Conservation (phyloP, 1,140 invertebrate genomes). For the Acromyrmex echinatior region DNA sequence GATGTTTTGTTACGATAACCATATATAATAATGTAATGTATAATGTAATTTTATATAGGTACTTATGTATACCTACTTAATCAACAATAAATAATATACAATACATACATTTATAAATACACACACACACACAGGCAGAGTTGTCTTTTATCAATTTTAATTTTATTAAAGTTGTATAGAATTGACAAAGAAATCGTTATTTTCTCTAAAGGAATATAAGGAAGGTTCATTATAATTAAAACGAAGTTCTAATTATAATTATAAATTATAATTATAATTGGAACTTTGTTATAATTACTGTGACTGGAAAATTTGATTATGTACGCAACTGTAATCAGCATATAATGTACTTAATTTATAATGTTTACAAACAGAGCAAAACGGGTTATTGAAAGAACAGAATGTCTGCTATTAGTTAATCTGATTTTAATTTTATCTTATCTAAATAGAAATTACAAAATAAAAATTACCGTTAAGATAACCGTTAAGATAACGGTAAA, state of each 20-base stretch:
- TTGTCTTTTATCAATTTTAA: background rate
- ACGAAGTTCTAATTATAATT: background rate
- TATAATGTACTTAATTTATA: background rate
- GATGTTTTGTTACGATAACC: background rate
- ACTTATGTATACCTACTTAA: background rate
- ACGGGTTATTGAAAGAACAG: background rate
- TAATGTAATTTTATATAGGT: too few species aligned
- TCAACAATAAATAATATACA: background rate
- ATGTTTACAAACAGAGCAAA: slow-evolving; percentile 9
- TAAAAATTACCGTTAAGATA: slow-evolving; percentile 9
- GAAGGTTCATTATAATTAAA: background rate
- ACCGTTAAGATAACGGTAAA: background rate
- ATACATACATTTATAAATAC: background rate
- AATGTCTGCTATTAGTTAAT: background rate
- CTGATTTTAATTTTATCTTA: slow-evolving; percentile 17
- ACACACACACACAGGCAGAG: background rate
- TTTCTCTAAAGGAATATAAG: background rate
- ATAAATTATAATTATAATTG: too few species aligned
- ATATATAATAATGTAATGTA: background rate
- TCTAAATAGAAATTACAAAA: slow-evolving; percentile 26
- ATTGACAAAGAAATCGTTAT: background rate
- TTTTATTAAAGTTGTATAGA: background rate
- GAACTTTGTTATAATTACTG: too few species aligned
- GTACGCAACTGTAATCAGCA: too few species aligned
- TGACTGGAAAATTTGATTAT: too few species aligned